These are phyloP conservation scores for Nowickia ferox DNA, from an alignment of 2,888 invertebrate genomes.

Conservation along the genomic window DNA sequence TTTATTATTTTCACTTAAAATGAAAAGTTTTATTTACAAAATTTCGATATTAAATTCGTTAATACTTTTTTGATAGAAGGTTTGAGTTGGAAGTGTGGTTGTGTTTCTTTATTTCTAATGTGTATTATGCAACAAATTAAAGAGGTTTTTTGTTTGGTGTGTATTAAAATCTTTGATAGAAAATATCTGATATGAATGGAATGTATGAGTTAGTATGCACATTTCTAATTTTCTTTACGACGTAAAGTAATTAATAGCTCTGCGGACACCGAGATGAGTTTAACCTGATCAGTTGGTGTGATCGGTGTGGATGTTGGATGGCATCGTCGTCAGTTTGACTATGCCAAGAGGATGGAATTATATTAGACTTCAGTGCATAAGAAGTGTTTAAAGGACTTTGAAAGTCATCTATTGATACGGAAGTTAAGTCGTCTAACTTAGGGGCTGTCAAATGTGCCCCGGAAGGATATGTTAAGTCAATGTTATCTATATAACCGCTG, in stretches of 20 bases:
- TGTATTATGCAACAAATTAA: conserved; percentile 26
- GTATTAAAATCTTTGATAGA: conserved; percentile 36
- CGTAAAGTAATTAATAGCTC: conserved; percentile 25
- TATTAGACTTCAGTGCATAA: conserved; percentile 24
- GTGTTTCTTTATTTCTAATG: background rate
- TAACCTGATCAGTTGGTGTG: conserved; percentile 35
- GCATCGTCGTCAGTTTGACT: conserved; percentile 39
- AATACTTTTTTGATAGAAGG: conserved; percentile 31
- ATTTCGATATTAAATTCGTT: conserved; percentile 58
- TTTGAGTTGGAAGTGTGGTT: conserved; percentile 42
- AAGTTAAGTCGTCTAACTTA: conserved; percentile 22
- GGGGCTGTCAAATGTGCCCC: conserved; percentile 29
- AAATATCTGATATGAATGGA: conserved; percentile 75
- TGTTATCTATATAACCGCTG: conserved; percentile 60
- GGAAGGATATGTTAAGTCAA: conserved; percentile 61
- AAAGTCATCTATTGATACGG: conserved; percentile 35
- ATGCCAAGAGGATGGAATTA: conserved; percentile 59
- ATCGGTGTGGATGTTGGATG: conserved; percentile 34
- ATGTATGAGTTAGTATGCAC: conserved; percentile 66
- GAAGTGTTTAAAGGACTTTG: conserved; percentile 31
- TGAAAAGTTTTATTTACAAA: conserved; percentile 66
- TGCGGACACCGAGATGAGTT: conserved; percentile 43
- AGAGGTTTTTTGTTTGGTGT: background rate
- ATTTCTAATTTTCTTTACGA: conserved; percentile 8
- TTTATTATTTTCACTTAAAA: conserved; percentile 37